Base-by-base conservation (phyloP, 2,888 invertebrate genomes). In the Synergus japonicus region DNA sequence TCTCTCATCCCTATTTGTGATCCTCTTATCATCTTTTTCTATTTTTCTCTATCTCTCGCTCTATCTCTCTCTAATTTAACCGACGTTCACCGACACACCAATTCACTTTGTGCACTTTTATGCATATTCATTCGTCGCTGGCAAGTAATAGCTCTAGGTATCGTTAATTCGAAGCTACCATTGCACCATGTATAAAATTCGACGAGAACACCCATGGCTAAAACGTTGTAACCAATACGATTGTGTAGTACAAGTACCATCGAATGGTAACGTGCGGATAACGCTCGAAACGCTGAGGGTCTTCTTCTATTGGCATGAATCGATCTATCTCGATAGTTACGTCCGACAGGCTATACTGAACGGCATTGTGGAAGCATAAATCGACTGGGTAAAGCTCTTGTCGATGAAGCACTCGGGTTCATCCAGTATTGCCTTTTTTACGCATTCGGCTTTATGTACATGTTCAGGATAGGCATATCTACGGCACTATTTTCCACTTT, bases 81-180 rank as follows among this genome's bases (percentile, higher is more conserved):
- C 77, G 67, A 46, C 60, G 46, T 37, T 77, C 64, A 58, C 78
- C 67, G 79, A 78, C 77, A 81, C 86, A 86, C 89, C 88, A 88
- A 89, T 90, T 89, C 89, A 89, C 90, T 90, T 88, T 90, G 88
- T 88, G 86, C 88, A 89, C 85, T 89, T 89, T 89, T 89, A 89
- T 90, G 89, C 90, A 89, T 90, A 90, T 90, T 89, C 89, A 90
- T 89, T 89, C 86, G 81, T 85, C 85, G 89, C 49, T 54, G 29
- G 15, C 73, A 49, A 49, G 54, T 88, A 88, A 89, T 89, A 88
- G 88, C 85, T 84, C 86, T 83, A 76, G 86, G 41, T 54, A 73
- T 89, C 88, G 89, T 89, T 89, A 89, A 89, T 89, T 89, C 87
- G 87, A 87, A 83, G 85, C 84, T 85, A 46, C 29, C 73, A 29